These are phyloP conservation scores for Tiphia femorata DNA, from an alignment of 2,888 invertebrate species.

Conservation along the genomic window DNA sequence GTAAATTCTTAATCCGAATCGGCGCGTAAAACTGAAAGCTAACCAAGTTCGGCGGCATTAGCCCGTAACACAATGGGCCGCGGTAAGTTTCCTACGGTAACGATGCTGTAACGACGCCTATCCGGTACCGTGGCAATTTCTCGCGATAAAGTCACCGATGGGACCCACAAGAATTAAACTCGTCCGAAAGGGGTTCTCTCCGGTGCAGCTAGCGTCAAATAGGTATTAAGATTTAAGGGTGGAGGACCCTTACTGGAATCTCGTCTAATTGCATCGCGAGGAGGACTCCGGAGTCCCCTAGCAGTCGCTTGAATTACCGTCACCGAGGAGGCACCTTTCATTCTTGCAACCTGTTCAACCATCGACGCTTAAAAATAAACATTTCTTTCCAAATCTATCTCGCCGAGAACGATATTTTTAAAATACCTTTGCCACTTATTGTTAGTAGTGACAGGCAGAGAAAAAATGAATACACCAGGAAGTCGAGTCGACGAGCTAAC, in stretches of 20 bases:
- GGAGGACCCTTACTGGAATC: slow-evolving; percentile 15
- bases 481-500: too few species aligned
- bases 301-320: too few species aligned
- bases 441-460: too few species aligned
- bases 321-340: too few species aligned
- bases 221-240: slow-evolving; percentile 46
- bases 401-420: too few species aligned
- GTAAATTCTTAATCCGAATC: slow-evolving; percentile 69
- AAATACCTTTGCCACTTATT: too few species aligned
- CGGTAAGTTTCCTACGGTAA: slow-evolving; percentile 66
- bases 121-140: slow-evolving; percentile 60
- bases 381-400: too few species aligned
- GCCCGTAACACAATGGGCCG: slow-evolving; percentile 65
- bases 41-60: slow-evolving; percentile 65
- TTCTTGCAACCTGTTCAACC: too few species aligned
- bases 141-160: slow-evolving; percentile 67
- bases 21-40: slow-evolving; percentile 68
- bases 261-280: slow-evolving; percentile 16
- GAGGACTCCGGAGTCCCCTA: neutral
- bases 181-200: slow-evolving; percentile 49
- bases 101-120: slow-evolving; percentile 66
- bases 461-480: too few species aligned
- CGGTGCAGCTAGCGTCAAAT: slow-evolving; percentile 37
- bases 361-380: too few species aligned
- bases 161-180: slow-evolving; percentile 65